Conservation (phyloP, 2,113 vertebrate species). For the Psammodynastes pulverulentus region DNA sequence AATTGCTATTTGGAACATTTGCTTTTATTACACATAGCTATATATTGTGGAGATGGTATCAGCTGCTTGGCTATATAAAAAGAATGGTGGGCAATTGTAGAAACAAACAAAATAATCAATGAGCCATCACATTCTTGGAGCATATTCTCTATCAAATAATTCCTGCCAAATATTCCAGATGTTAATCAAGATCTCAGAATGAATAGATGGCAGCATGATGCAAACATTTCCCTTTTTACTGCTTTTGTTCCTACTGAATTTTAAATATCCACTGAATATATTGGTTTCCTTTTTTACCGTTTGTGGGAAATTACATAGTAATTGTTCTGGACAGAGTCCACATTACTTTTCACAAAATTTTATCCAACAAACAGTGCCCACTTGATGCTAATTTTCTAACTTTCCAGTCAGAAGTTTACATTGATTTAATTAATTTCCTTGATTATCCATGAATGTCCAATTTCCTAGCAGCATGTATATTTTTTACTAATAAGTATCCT, state of each 20-base stretch:
- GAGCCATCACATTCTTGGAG: not conserved
- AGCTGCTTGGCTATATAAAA: no score
- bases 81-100: not conserved
- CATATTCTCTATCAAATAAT: not conserved
- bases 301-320: not conserved
- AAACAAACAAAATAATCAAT: not conserved
- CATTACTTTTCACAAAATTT: not conserved
- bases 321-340: not conserved
- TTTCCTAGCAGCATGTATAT: not conserved
- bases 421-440: not conserved
- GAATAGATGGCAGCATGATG: not conserved
- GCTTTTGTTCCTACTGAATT: not conserved
- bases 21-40: not conserved
- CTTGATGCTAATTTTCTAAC: not conserved
- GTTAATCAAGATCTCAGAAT: not conserved
- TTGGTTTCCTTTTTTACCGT: not conserved
- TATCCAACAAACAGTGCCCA: not conserved
- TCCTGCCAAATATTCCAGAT: not conserved
- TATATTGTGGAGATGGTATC: not conserved
- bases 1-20: not conserved
- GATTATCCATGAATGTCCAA: not conserved
- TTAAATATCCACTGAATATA: not conserved
- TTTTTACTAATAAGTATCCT: not conserved
- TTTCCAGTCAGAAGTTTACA: not conserved
- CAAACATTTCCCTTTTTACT: not conserved